Conservation (phyloP, 1,140 invertebrate species). For the Neodiprion pinetum region DNA sequence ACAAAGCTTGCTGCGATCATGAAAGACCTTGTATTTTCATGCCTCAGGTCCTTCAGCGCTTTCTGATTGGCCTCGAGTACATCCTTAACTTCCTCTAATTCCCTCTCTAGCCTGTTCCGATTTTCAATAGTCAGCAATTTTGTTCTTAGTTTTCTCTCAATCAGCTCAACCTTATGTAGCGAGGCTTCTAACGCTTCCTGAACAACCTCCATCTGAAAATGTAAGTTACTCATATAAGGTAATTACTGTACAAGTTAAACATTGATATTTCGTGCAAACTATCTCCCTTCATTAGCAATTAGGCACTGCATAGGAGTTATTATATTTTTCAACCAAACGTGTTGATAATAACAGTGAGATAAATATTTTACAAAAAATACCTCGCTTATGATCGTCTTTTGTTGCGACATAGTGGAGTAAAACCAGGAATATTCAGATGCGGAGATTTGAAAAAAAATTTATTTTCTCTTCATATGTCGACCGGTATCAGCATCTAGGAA, state of each 20-base stretch:
- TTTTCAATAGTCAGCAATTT: slow-evolving; percentile 43
- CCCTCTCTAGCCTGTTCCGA: slow-evolving; percentile 49
- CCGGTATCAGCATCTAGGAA: too few species aligned
- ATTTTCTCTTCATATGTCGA: too few species aligned
- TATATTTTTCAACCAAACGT: too few species aligned
- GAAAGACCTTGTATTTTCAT: slow-evolving; percentile 50
- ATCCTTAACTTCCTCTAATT: slow-evolving; percentile 46
- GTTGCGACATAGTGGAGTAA: background rate
- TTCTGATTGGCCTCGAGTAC: slow-evolving; percentile 48
- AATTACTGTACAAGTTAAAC: too few species aligned
- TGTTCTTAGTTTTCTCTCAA: slow-evolving; percentile 48
- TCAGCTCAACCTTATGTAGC: slow-evolving; percentile 41
- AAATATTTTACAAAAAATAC: background rate
- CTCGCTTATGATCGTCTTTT: background rate
- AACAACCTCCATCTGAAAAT: slow-evolving; percentile 50
- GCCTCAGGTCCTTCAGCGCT: slow-evolving; percentile 40
- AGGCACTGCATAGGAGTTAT: too few species aligned
- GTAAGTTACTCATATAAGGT: background rate
- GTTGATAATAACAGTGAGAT: too few species aligned
- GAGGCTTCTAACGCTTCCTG: slow-evolving; percentile 50
- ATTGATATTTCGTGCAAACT: too few species aligned
- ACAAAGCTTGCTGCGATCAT: slow-evolving; percentile 47
- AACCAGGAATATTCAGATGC: too few species aligned
- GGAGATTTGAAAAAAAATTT: too few species aligned
- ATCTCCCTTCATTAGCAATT: too few species aligned